phyloP scores from a whole-genome alignment of 2,113 vertebrate species.

The Apistogramma diplotaenia region DNA sequence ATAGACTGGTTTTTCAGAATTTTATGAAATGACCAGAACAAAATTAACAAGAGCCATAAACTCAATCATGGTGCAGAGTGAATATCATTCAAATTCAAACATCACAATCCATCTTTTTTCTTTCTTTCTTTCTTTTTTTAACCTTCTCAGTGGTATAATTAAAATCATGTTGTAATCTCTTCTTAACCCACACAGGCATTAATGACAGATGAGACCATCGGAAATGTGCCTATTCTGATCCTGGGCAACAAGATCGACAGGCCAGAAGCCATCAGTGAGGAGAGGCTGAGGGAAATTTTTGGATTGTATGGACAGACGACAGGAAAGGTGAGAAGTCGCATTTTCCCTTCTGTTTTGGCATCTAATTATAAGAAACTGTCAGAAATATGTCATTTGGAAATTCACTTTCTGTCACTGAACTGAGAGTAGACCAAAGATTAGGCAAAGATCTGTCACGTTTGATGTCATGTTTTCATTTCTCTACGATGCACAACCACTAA shows the following conservation, averaged over 20 bases:
- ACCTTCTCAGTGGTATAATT: not conserved
- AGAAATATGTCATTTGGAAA: too few species aligned
- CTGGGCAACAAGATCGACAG: conserved; percentile 99
- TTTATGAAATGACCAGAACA: not conserved
- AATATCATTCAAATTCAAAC: not conserved
- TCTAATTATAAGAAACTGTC: too few species aligned
- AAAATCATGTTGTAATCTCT: not conserved
- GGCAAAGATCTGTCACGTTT: not conserved
- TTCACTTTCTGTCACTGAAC: not conserved
- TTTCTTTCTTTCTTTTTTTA: not conserved
- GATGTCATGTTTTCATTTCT: not conserved
- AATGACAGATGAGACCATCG: conserved; percentile 98
- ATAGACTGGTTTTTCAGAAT: too few species aligned
- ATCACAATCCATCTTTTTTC: not conserved
- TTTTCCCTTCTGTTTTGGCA: not conserved
- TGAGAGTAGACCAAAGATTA: not conserved
- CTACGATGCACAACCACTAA: too few species aligned
- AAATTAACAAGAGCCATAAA: not conserved
- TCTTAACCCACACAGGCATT: conserved; percentile 78
- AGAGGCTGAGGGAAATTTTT: conserved; percentile 87
- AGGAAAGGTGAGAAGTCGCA: conserved; percentile 84
- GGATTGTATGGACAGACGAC: conserved; percentile 95
- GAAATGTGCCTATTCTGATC: conserved; percentile 96
- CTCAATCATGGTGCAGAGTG: not conserved
- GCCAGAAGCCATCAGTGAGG: conserved; percentile 95